phyloP scores from a whole-genome alignment of 2,797 vertebrate genomes.

The Carcharodon carcharias region DNA sequence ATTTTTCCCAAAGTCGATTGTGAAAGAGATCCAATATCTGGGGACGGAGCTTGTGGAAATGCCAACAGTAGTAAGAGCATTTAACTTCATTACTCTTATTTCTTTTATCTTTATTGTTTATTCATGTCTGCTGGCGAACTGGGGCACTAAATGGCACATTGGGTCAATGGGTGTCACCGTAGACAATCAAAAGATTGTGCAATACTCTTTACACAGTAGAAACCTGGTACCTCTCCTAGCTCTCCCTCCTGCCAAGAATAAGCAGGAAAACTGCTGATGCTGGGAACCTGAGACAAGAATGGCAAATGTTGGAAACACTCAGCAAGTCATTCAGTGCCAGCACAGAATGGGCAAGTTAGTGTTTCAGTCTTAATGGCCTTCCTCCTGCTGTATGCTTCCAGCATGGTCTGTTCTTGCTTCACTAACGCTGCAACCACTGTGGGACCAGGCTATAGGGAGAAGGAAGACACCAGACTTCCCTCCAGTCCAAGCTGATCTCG shows the following conservation, averaged over 20 bases:
- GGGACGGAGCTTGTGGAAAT: conserved; percentile 69
- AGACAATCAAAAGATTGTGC: background rate
- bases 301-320: background rate
- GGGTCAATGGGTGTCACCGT: background rate
- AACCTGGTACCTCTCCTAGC: background rate
- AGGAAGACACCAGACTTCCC: background rate
- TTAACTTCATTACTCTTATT: background rate
- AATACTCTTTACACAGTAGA: background rate
- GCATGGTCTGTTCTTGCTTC: background rate
- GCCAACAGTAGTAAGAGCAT: conserved; percentile 68
- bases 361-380: background rate
- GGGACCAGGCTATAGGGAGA: background rate
- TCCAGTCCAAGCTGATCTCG: background rate
- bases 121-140: background rate
- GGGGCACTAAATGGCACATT: rapidly evolving
- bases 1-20: conserved; percentile 76
- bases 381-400: background rate
- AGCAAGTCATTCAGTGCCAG: background rate
- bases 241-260: background rate
- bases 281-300: background rate
- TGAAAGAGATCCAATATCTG: conserved; percentile 69
- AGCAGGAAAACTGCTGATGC: background rate
- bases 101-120: background rate
- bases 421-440: background rate
- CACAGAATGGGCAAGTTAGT: background rate